A percentile compares a stretch with the other conserved stretches of the same genome.
Evolutionary conservation across 2,888 invertebrate species (phyloP).

Genomic region (Cetonia aurata): DNA sequence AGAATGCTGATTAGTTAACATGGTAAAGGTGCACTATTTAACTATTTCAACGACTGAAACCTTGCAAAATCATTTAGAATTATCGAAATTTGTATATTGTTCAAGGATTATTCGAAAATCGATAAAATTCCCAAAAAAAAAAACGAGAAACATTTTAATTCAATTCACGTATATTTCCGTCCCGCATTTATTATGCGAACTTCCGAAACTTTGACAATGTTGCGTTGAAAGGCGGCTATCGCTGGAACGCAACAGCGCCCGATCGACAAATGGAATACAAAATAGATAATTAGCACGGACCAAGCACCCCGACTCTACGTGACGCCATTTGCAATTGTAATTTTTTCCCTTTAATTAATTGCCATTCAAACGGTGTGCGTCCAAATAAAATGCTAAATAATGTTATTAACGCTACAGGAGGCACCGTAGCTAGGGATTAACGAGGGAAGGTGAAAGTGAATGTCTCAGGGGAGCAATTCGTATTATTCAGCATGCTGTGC

Average conservation of each 20-base stretch:
- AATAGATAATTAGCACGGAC: conserved; percentile 37
- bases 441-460: neutral
- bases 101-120: no score
- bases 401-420: conserved; percentile 25
- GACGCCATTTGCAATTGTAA: conserved; percentile 39
- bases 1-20: no score
- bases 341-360: conserved; percentile 42
- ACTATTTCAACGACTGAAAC: no score
- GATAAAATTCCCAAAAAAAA: no score
- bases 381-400: conserved; percentile 39
- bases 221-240: no score
- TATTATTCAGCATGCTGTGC: neutral
- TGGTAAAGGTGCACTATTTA: no score
- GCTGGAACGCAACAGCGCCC: neutral
- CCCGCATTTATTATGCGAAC: no score
- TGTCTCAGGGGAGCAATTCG: conserved; percentile 32
- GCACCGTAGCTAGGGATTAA: conserved; percentile 7
- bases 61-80: no score
- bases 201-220: no score
- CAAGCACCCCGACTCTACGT: conserved; percentile 31
- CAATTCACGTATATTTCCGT: no score
- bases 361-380: conserved; percentile 35
- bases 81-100: no score
- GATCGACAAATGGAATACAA: conserved; percentile 38
- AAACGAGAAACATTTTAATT: no score